Percentiles rank a stretch among this genome's conserved stretches.
Conservation (phyloP, 1,140 invertebrate species). For the Callitettix versicolor region DNA sequence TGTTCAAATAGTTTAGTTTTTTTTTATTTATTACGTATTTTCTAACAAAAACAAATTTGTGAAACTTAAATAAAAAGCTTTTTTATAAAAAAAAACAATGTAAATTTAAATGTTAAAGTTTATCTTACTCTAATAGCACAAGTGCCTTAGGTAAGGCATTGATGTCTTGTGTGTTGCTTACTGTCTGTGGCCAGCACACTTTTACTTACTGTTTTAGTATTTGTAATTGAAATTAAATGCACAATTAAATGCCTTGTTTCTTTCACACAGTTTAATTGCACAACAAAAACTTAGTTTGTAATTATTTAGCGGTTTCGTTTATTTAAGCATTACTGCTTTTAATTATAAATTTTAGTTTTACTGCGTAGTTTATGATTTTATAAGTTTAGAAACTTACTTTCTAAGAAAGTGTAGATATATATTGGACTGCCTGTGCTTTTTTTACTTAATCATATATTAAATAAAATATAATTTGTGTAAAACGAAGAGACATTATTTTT, state of each 20-base stretch:
- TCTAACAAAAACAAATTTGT: conserved; percentile 3
- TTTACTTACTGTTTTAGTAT: conserved; percentile 6
- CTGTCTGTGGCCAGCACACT: conserved; percentile 2
- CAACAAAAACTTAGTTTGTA: too few species aligned
- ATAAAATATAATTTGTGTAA: conserved; percentile 11
- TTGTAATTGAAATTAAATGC: not conserved
- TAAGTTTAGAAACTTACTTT: conserved; percentile 1
- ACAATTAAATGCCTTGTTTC: too few species aligned
- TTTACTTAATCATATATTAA: not conserved
- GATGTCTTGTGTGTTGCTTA: conserved; percentile 12
- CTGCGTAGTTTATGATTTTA: too few species aligned
- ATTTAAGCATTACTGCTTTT: too few species aligned
- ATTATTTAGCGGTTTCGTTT: too few species aligned
- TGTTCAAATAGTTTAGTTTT: conserved; percentile 2
- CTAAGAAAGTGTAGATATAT: conserved; percentile 9
- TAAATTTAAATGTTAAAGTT: conserved; percentile 7
- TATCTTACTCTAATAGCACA: conserved; percentile 13
- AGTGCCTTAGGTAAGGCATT: conserved; percentile 17
- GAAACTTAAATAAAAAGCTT: conserved; percentile 8
- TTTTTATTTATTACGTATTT: conserved; percentile 6
- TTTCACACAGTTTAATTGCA: too few species aligned
- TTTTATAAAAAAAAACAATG: too few species aligned
- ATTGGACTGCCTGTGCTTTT: conserved; percentile 11
- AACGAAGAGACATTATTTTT: conserved; percentile 8
- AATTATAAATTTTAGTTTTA: too few species aligned